Evolutionary conservation across 2,113 vertebrate species (phyloP).

Genomic region (Pseudolaguvia tuberculata): DNA sequence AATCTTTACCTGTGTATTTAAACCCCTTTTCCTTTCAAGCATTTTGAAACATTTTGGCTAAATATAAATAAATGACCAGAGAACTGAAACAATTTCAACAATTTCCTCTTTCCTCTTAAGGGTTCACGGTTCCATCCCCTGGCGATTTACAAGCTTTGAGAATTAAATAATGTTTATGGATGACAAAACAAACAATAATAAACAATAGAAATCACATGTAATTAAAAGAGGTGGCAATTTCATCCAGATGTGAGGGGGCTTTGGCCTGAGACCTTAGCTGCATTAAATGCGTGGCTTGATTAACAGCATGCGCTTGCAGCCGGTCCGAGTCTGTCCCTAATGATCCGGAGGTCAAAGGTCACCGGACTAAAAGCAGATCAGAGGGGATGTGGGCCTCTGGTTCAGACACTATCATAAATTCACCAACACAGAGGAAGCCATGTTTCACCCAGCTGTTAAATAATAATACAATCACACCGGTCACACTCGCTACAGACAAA

Average conservation of each 20-base stretch:
- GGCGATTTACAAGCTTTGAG: constrained; percentile 23
- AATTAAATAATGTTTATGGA: constrained; percentile 46
- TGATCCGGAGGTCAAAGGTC: constrained; percentile 54
- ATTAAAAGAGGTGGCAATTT: constrained; percentile 56
- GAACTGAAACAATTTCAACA: not conserved
- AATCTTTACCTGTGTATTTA: too few relatives aligned
- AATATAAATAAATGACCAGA: not conserved
- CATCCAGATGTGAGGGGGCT: constrained; percentile 54
- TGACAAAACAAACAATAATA: constrained; percentile 51
- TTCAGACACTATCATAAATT: constrained; percentile 55
- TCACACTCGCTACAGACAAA: constrained; percentile 21
- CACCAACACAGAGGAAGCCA: constrained; percentile 51
- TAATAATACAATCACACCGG: constrained; percentile 45
- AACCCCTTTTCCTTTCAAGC: not conserved
- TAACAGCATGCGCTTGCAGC: constrained; percentile 35
- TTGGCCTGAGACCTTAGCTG: constrained; percentile 27
- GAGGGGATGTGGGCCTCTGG: constrained; percentile 40
- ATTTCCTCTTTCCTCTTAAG: constrained; percentile 4
- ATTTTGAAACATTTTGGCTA: not conserved
- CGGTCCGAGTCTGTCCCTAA: constrained; percentile 48
- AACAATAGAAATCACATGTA: constrained; percentile 44
- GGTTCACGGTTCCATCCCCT: not conserved
- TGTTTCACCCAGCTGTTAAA: constrained; percentile 53
- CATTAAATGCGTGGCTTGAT: constrained; percentile 47
- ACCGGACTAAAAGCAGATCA: constrained; percentile 52